Percentiles rank a stretch among this genome's conserved stretches.
Conservation (phyloP, 2,113 vertebrate genomes). For the Penelope pileata region DNA sequence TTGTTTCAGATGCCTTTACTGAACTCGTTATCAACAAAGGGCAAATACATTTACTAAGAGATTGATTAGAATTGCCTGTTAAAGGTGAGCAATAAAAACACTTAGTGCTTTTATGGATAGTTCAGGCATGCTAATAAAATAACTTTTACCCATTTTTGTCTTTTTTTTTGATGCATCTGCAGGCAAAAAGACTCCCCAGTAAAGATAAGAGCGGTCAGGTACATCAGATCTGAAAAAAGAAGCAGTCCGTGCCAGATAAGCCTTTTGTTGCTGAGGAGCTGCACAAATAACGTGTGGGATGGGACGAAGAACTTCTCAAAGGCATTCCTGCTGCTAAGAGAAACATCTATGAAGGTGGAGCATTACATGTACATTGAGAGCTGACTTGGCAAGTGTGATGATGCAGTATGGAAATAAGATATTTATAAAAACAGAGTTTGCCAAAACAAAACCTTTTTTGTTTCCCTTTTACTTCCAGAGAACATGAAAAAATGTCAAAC, state of each 20-base stretch:
- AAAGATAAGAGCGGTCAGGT: neutral
- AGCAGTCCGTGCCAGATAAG: neutral
- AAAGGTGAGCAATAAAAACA: neutral
- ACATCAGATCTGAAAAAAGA: neutral
- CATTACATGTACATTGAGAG: neutral
- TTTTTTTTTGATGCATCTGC: neutral
- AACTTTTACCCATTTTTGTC: neutral
- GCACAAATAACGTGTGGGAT: neutral
- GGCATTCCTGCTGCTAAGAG: neutral
- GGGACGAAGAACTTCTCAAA: neutral
- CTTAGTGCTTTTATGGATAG: neutral
- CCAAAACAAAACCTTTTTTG: neutral
- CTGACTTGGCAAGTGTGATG: neutral
- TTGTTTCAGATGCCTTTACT: neutral
- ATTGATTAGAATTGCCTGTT: neutral
- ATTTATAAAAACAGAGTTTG: neutral
- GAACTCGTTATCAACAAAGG: neutral
- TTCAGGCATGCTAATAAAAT: neutral
- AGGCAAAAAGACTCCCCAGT: neutral
- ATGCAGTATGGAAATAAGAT: neutral
- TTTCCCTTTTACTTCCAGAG: neutral
- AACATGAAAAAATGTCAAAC: neutral
- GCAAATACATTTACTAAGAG: neutral
- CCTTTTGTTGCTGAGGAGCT: neutral
- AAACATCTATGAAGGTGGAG: neutral